A percentile compares a stretch with the other conserved stretches of the same genome.
Conservation (phyloP, 64 coral and sea anemone species). For the Platygyra sinensis region DNA sequence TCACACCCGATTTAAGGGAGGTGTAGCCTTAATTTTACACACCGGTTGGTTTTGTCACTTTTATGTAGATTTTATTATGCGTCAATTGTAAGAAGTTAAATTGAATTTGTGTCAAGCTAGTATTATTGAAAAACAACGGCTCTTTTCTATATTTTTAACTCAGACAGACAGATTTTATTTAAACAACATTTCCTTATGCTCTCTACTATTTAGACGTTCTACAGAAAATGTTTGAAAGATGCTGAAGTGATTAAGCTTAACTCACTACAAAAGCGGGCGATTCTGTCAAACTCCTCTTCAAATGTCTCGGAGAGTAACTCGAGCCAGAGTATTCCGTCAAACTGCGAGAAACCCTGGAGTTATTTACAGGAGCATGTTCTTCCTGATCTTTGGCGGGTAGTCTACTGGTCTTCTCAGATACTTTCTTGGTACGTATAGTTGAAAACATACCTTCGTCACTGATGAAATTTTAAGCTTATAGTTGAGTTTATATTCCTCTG, state of each 20-base stretch:
- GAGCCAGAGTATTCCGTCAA: not conserved
- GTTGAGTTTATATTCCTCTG: too few species aligned
- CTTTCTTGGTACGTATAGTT: slow-evolving; percentile 85
- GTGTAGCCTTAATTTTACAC: not conserved
- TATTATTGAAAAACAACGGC: not conserved
- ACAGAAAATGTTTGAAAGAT: slow-evolving; percentile 76
- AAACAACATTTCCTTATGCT: not conserved
- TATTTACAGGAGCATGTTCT: slow-evolving; percentile 77
- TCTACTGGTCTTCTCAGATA: slow-evolving; percentile 97
- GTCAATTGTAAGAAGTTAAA: not conserved
- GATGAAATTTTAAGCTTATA: too few species aligned
- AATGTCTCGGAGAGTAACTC: slow-evolving; percentile 9
- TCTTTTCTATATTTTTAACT: not conserved
- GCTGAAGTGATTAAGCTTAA: not conserved
- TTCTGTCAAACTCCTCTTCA: not conserved
- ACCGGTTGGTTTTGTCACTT: not conserved
- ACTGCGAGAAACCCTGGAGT: slow-evolving; percentile 92
- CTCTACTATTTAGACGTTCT: slow-evolving; percentile 74
- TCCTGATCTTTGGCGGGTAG: slow-evolving; percentile 95
- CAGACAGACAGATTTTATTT: not conserved
- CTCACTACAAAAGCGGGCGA: not conserved
- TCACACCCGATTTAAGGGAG: not conserved
- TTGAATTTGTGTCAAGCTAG: not conserved
- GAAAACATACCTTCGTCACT: not conserved
- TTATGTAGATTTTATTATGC: too few species aligned